These are phyloP conservation scores for Pseudolaguvia tuberculata DNA, from an alignment of 2,113 vertebrate genomes.

Conservation along the genomic window DNA sequence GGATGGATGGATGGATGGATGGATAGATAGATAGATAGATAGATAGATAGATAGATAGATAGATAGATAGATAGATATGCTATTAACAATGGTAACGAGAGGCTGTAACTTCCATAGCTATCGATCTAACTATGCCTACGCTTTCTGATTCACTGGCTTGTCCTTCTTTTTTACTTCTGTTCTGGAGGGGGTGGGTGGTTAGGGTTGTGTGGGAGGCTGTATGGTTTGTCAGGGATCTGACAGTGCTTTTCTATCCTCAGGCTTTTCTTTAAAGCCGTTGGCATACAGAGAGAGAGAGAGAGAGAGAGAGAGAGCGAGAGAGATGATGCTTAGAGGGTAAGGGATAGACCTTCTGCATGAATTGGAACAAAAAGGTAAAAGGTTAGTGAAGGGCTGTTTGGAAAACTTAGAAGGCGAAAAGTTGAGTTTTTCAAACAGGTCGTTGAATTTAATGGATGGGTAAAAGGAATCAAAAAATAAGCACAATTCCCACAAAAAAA, in stretches of 20 bases:
- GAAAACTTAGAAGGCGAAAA: neutral
- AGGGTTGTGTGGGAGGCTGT: neutral
- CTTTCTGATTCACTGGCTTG: too few relatives aligned
- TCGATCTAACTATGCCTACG: too few relatives aligned
- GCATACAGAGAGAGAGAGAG: neutral
- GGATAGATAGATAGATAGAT: neutral
- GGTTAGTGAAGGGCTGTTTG: neutral
- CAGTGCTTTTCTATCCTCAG: constrained; percentile 9
- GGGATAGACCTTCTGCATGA: constrained; percentile 13
- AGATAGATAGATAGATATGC: neutral
- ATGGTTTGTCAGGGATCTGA: constrained; percentile 17
- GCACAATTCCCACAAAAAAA: neutral
- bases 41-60: neutral
- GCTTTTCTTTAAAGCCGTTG: constrained; percentile 24
- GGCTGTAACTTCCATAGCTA: too few relatives aligned
- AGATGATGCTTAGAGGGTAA: neutral
- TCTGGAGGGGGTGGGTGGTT: too few relatives aligned
- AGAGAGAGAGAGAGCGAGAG: neutral
- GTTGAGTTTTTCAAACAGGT: neutral
- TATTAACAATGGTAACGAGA: too few relatives aligned
- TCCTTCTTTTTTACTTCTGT: too few relatives aligned
- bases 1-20: too few relatives aligned
- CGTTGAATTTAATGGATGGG: neutral
- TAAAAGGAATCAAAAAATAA: too few relatives aligned
- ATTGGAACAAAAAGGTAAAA: neutral